These are phyloP conservation scores for Saccostrea glomerata DNA, from an alignment of 1,140 invertebrate genomes.

Conservation along the genomic window DNA sequence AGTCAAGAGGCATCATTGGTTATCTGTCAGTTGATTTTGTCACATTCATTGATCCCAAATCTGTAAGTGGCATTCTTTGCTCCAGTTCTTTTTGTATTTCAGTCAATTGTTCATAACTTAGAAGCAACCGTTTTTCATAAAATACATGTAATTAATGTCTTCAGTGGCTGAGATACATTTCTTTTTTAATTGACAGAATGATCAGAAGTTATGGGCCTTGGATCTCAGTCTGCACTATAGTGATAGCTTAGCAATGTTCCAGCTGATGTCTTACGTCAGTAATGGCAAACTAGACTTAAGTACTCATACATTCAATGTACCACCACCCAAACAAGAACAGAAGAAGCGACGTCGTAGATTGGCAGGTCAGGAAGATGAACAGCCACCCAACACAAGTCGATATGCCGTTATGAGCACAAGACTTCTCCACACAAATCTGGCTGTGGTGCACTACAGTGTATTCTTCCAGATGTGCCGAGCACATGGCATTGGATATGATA, in stretches of 20 bases:
- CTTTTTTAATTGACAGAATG: constrained; percentile 64
- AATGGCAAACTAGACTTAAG: constrained; percentile 72
- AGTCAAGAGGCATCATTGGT: constrained; percentile 76
- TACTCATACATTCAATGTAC: constrained; percentile 73
- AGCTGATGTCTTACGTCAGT: constrained; percentile 76
- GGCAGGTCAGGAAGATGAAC: constrained; percentile 68
- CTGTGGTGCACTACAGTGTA: constrained; percentile 79
- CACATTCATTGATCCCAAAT: constrained; percentile 77
- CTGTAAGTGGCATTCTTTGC: constrained; percentile 65
- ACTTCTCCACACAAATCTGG: constrained; percentile 77
- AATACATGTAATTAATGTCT: not conserved
- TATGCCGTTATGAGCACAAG: constrained; percentile 77
- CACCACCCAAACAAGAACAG: constrained; percentile 65
- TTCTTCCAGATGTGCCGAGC: constrained; percentile 80
- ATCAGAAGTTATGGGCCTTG: constrained; percentile 77
- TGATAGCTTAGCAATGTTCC: constrained; percentile 75
- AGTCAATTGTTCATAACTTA: not conserved
- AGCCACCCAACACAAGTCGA: constrained; percentile 67
- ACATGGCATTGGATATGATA: constrained; percentile 79
- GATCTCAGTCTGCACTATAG: constrained; percentile 77
- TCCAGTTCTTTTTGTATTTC: not conserved
- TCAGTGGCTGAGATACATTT: not conserved
- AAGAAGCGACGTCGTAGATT: constrained; percentile 61
- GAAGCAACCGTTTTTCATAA: not conserved
- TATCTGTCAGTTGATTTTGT: constrained; percentile 78